Percentiles rank a stretch among this genome's conserved stretches.
phyloP scores from a whole-genome alignment of 2,797 vertebrate genomes.

The Hoplostethus mediterraneus region DNA sequence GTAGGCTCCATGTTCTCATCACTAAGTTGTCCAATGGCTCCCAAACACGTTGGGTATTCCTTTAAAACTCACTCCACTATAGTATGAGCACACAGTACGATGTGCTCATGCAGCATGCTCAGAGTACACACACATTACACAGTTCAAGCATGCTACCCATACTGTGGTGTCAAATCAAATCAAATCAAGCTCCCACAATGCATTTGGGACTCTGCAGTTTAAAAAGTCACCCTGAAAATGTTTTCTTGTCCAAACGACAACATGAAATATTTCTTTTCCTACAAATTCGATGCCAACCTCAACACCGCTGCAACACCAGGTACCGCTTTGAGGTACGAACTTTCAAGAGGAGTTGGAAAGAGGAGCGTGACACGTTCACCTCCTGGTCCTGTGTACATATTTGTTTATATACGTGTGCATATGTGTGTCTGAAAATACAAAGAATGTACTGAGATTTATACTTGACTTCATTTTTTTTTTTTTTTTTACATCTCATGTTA shows the following conservation, averaged over 20 bases:
- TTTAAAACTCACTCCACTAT: not conserved
- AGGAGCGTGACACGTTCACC: not conserved
- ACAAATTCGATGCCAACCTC: constrained; percentile 24
- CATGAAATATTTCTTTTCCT: constrained; percentile 4
- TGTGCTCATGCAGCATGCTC: too few relatives aligned
- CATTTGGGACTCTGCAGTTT: constrained; percentile 4
- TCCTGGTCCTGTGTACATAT: constrained; percentile 67
- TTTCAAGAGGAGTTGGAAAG: constrained; percentile 34
- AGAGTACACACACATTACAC: not conserved
- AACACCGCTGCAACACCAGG: constrained; percentile 12
- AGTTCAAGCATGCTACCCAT: not conserved
- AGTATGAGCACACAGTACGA: too few relatives aligned
- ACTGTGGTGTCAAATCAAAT: too few relatives aligned
- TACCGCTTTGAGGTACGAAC: constrained; percentile 47
- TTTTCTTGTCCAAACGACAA: constrained; percentile 4
- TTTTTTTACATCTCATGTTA: constrained; percentile 38
- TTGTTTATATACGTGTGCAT: constrained; percentile 61
- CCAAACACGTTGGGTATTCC: not conserved
- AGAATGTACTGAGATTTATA: constrained; percentile 79
- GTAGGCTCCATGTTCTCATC: constrained; percentile 5
- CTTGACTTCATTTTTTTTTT: constrained; percentile 57
- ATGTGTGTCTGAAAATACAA: constrained; percentile 63
- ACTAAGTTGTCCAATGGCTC: too few relatives aligned
- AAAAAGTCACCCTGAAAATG: constrained; percentile 20
- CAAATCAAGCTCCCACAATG: constrained; percentile 1